phyloP scores from a whole-genome alignment of 2,888 invertebrate species.

The Nemotelus pantherinus region DNA sequence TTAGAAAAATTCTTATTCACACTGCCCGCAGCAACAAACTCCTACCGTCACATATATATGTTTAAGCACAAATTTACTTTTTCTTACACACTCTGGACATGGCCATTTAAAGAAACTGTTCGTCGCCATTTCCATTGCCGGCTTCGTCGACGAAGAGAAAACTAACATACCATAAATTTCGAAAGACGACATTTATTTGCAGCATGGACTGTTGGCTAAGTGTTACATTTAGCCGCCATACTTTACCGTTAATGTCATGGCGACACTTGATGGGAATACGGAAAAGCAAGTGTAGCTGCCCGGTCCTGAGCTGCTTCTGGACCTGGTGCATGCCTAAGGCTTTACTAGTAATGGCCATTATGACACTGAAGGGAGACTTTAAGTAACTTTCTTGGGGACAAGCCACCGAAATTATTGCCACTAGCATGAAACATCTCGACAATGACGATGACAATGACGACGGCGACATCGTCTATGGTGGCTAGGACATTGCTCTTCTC shows the following conservation, averaged over 20 bases:
- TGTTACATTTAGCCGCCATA: conserved; percentile 43
- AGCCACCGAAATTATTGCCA: conserved; percentile 33
- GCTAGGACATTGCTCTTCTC: background rate
- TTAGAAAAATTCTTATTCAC: conserved; percentile 8
- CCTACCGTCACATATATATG: background rate
- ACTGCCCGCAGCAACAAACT: background rate
- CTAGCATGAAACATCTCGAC: background rate
- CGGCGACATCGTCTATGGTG: too few species aligned
- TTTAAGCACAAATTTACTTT: background rate
- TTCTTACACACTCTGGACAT: too few species aligned
- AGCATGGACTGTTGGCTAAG: conserved; percentile 39
- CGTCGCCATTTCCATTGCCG: background rate
- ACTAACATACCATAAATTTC: conserved; percentile 41
- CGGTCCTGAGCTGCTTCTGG: background rate
- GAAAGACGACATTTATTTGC: conserved; percentile 41
- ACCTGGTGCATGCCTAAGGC: conserved; percentile 41
- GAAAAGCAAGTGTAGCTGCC: background rate
- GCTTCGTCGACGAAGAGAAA: background rate
- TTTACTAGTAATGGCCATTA: conserved; percentile 41
- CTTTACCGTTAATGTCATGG: conserved; percentile 41
- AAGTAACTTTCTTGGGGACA: conserved; percentile 40
- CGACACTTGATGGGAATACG: conserved; percentile 30
- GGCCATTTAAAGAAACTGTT: conserved; percentile 33
- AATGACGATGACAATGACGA: background rate
- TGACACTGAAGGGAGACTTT: conserved; percentile 41